Evolutionary conservation across 1,140 invertebrate genomes (phyloP).

Genomic region (Tetramorium alpestre): DNA sequence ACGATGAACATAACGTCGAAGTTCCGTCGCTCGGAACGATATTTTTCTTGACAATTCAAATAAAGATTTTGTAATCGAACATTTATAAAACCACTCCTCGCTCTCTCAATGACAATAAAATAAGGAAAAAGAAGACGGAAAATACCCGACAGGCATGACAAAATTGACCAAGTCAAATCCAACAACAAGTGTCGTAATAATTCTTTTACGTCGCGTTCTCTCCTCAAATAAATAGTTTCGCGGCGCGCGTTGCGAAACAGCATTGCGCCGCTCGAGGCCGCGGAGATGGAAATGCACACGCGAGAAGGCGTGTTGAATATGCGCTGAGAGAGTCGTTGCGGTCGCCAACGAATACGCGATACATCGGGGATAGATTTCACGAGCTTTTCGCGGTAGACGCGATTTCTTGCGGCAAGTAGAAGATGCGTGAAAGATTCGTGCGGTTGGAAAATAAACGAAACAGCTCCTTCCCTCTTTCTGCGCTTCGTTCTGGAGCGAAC

Average conservation of each 20-base stretch:
- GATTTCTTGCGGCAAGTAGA: background rate
- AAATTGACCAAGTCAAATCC: background rate
- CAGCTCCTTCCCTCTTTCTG: background rate
- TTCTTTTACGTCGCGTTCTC: constrained; percentile 6
- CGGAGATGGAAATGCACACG: constrained; percentile 34
- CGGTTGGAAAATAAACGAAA: background rate
- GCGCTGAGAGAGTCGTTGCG: background rate
- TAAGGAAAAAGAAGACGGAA: background rate
- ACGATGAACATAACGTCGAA: background rate
- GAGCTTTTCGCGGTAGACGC: background rate
- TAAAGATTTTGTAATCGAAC: background rate
- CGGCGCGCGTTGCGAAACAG: constrained; percentile 29
- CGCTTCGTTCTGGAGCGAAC: background rate
- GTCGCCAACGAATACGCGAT: background rate
- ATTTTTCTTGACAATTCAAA: background rate
- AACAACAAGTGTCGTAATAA: background rate
- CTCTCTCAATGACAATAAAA: background rate
- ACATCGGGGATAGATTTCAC: background rate
- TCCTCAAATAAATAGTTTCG: constrained; percentile 22
- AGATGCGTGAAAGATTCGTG: background rate
- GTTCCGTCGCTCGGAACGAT: background rate
- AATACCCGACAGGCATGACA: background rate
- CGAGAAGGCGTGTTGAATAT: constrained; percentile 20
- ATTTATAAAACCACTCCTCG: background rate
- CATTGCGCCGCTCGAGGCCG: constrained; percentile 22